Evolutionary conservation across 2,797 vertebrate species (phyloP).

Genomic region (Phoxinus dragarum): DNA sequence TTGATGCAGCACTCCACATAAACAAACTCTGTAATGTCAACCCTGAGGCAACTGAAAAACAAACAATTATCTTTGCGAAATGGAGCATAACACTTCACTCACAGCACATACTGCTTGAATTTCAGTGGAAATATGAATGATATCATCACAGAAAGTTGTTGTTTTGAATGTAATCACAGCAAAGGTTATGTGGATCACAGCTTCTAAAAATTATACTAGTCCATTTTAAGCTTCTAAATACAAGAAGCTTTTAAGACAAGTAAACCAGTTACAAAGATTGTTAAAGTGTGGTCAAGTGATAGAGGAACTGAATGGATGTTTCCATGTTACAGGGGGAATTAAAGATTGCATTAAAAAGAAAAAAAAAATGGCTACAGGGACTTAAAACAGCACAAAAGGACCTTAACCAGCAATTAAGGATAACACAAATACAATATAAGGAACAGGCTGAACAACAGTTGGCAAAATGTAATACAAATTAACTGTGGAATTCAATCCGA

Average conservation of each 20-base stretch:
- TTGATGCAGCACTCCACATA: conserved; percentile 30
- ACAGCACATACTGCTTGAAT: conserved; percentile 7
- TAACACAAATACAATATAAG: not conserved
- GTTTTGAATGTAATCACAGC: conserved; percentile 24
- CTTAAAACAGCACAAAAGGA: too few relatives aligned
- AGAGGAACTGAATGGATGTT: not conserved
- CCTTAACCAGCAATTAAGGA: not conserved
- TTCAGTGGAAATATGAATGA: conserved; percentile 32
- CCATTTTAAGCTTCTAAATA: not conserved
- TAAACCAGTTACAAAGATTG: not conserved
- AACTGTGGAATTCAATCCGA: not conserved
- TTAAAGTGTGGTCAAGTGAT: not conserved
- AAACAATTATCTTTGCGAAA: conserved; percentile 50
- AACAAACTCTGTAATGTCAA: conserved; percentile 24
- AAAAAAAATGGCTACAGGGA: not conserved
- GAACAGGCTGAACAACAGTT: not conserved
- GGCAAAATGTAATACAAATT: not conserved
- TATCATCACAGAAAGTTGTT: conserved; percentile 15
- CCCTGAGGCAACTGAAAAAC: conserved; percentile 19
- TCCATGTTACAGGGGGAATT: not conserved
- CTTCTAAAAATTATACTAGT: not conserved
- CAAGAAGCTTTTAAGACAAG: not conserved
- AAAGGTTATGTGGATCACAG: not conserved
- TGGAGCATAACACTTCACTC: conserved; percentile 29
- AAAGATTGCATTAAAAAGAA: not conserved